Evolutionary conservation across 1,140 invertebrate genomes (phyloP), one percentile per base, ranked within the genome.

Genomic region (Achatina immaculata): DNA sequence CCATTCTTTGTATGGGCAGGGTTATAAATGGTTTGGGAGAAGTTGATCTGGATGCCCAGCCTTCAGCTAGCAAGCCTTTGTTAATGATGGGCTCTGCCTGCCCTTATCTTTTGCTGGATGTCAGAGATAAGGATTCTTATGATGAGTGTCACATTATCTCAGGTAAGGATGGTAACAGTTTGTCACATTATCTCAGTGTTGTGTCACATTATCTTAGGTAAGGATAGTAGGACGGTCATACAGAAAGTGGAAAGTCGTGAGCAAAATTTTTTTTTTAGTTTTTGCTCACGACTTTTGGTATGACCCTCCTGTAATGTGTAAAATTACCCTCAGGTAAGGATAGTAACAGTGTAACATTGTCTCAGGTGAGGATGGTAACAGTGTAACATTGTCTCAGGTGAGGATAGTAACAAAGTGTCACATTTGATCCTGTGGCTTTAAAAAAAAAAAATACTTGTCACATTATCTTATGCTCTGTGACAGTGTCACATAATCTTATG

Each of bases 61-160:
- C 79, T 48, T 43, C 36, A 45, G 38, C 80, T 73, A 2, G 21
- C 34, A 36, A 43, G 58, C 75, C 58, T 40, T 31, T 76, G 48
- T 40, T 62, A n/a, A 78, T 78, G 76, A 68, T 78, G 76, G 84
- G 87, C 3, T 82, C 83, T 40, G 68, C 81, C 14, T 85, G 85
- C 77, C 92, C 93, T 2, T 93, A 93, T 81, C 84, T 93, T n/a
- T 82, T 93, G 42, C 84, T 93, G 75, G 93, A 93, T 86, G 87
- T 93, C n/a, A 82, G 93, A 78, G 90, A 92, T 72, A 62, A 73
- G 31, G 91, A 92, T 78, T 87, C 89, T 14, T 93, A 89, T 85
- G 78, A 90, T 28, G 66, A 88, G 36, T 90, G 90, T 84, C 92
- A 93, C 82, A 90, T 93, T 36, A 90, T 92, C 45, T 89, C 92